phyloP scores from a whole-genome alignment of 2,113 vertebrate genomes.

The Barbus barbus region DNA sequence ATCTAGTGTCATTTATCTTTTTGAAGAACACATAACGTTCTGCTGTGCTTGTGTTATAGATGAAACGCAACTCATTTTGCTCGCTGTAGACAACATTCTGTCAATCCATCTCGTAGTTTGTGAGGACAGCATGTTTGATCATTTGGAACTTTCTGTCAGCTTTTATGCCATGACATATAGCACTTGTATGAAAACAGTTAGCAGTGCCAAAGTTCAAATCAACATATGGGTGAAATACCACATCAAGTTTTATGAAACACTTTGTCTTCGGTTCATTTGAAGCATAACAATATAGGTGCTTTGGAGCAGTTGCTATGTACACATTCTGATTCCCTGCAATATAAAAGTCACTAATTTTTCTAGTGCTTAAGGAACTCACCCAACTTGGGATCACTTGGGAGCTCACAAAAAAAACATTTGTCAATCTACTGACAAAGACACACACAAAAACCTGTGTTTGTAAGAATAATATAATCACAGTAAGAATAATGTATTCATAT shows the following conservation, averaged over 20 bases:
- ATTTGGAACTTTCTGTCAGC: too few species aligned
- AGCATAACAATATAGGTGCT: background rate
- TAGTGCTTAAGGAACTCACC: background rate
- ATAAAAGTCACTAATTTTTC: background rate
- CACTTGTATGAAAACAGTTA: background rate
- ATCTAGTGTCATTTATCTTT: background rate
- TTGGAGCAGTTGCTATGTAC: background rate
- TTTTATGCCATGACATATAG: background rate
- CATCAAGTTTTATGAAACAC: background rate
- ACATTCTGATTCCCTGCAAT: too few species aligned
- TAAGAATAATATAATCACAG: too few species aligned
- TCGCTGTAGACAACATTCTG: background rate
- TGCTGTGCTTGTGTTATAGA: background rate
- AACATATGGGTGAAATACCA: background rate
- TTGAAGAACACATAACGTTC: background rate
- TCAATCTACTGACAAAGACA: too few species aligned
- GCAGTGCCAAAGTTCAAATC: background rate
- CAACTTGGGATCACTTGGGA: too few species aligned
- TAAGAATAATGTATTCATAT: too few species aligned
- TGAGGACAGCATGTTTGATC: background rate
- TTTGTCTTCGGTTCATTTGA: background rate
- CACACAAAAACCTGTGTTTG: too few species aligned
- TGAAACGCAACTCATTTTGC: background rate
- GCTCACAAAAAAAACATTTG: too few species aligned
- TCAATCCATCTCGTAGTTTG: background rate